Percentiles rank a stretch among this genome's conserved stretches.
Evolutionary conservation across 2,888 invertebrate genomes (phyloP).

Genomic region (Andricus curvator): DNA sequence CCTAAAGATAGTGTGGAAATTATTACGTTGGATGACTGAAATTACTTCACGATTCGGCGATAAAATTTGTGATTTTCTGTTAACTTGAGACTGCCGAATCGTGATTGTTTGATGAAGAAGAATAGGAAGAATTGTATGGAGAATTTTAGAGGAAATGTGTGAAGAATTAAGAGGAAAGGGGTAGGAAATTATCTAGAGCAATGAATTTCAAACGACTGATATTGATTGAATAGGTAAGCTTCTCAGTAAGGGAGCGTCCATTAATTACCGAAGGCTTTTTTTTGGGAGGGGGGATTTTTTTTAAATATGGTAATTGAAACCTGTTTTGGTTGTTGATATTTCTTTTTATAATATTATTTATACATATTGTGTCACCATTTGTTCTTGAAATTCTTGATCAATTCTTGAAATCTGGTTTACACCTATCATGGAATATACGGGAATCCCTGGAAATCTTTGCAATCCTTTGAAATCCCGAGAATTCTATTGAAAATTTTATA

Average conservation of each 20-base stretch:
- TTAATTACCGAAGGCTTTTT: too few species aligned
- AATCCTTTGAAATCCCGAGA: too few species aligned
- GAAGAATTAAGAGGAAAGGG: background rate
- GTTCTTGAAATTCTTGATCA: too few species aligned
- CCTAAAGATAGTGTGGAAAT: conserved; percentile 71
- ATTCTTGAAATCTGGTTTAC: too few species aligned
- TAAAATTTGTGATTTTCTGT: conserved; percentile 14
- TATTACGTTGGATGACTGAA: conserved; percentile 74
- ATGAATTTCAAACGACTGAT: background rate
- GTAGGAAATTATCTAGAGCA: background rate
- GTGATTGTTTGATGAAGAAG: conserved; percentile 17
- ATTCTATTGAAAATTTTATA: too few species aligned
- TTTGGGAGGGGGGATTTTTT: too few species aligned
- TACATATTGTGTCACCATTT: too few species aligned
- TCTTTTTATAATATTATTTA: too few species aligned
- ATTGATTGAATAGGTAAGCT: background rate
- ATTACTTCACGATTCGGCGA: conserved; percentile 39
- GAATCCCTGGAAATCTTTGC: too few species aligned
- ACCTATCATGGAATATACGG: too few species aligned
- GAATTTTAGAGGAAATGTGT: background rate
- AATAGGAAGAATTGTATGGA: background rate
- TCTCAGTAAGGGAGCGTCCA: background rate
- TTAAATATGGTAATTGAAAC: too few species aligned
- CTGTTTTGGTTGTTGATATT: too few species aligned
- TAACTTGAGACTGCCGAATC: conserved; percentile 17